A percentile compares a stretch with the other conserved stretches of the same genome.
phyloP scores from a whole-genome alignment of 2,113 vertebrate genomes.

The Motacilla alba region DNA sequence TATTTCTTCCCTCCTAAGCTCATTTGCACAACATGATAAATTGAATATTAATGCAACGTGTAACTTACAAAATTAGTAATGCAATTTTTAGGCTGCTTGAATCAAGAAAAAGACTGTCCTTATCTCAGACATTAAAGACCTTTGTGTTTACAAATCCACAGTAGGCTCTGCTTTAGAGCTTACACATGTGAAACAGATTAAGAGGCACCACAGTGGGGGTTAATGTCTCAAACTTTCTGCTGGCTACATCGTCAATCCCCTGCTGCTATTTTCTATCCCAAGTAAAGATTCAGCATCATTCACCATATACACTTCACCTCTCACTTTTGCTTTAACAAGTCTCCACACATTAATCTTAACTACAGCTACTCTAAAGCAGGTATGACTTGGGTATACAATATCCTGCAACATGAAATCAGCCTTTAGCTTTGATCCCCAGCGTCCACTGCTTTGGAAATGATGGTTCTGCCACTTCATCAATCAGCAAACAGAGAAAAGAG shows the following conservation, averaged over 20 bases:
- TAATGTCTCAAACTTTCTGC: background rate
- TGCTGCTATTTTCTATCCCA: background rate
- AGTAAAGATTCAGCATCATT: background rate
- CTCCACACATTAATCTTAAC: background rate
- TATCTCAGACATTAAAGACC: background rate
- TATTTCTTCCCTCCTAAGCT: background rate
- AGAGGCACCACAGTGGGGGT: background rate
- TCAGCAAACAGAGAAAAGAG: background rate
- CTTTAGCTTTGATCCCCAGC: background rate
- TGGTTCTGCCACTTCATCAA: background rate
- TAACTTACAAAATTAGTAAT: background rate
- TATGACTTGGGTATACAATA: background rate
- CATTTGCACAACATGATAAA: background rate
- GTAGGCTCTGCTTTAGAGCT: background rate
- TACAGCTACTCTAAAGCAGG: background rate
- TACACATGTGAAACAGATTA: slow-evolving; percentile 62
- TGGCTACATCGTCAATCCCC: background rate
- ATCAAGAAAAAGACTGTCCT: background rate
- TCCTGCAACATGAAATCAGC: background rate
- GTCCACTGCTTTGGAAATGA: background rate
- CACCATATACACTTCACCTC: background rate
- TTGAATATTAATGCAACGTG: background rate
- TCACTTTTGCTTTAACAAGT: background rate
- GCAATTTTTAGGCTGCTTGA: background rate
- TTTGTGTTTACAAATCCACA: slow-evolving; percentile 36